Percentiles rank a stretch among this genome's conserved stretches.
Evolutionary conservation across 2,888 invertebrate genomes (phyloP).

Genomic region (Aphelenchoides bicaudatus): DNA sequence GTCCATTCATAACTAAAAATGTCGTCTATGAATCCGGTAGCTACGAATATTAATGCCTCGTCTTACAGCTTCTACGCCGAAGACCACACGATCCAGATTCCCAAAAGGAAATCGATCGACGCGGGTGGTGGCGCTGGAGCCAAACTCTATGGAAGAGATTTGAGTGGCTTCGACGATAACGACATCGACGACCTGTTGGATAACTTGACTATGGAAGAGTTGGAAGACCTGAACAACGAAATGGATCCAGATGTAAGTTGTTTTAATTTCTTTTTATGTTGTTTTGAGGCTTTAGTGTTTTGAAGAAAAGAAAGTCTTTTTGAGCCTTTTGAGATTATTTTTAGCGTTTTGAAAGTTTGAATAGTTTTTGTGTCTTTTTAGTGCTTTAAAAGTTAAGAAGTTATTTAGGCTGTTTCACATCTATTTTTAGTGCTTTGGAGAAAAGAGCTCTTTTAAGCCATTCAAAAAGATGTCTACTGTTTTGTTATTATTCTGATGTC

Average conservation of each 20-base stretch:
- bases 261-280: slow-evolving; percentile 16
- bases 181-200: slow-evolving; percentile 90
- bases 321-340: background rate
- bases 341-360: background rate
- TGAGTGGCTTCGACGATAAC: slow-evolving; percentile 56
- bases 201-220: slow-evolving; percentile 88
- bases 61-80: slow-evolving; percentile 17
- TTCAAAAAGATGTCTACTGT: too few species aligned
- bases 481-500: too few species aligned
- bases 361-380: background rate
- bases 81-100: slow-evolving; percentile 16
- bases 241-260: slow-evolving; percentile 89
- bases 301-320: slow-evolving; percentile 7
- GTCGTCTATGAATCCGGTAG: slow-evolving; percentile 21
- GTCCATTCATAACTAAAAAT: too few species aligned
- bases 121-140: slow-evolving; percentile 21
- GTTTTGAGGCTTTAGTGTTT: slow-evolving; percentile 9
- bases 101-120: background rate
- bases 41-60: slow-evolving; percentile 1
- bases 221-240: slow-evolving; percentile 93
- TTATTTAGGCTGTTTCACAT: background rate
- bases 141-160: slow-evolving; percentile 46
- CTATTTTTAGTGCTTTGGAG: background rate
- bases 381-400: background rate
- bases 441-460: too few species aligned